phyloP scores from a whole-genome alignment of 2,888 invertebrate species.

The Clivina fossor region DNA sequence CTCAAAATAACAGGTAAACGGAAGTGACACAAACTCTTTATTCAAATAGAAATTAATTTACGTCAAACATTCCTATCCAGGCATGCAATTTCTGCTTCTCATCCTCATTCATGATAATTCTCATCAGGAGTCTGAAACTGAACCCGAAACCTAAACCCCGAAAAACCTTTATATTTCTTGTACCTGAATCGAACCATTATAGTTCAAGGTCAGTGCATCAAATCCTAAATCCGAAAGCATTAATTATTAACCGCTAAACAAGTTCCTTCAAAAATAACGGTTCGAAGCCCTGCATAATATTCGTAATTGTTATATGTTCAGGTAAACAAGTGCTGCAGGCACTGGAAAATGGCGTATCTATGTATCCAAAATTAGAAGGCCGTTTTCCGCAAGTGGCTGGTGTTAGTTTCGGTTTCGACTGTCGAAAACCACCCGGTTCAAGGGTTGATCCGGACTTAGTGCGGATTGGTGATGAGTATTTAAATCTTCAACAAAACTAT shows the following conservation, averaged over 20 bases:
- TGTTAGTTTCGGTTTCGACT: conserved; percentile 75
- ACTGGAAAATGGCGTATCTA: conserved; percentile 81
- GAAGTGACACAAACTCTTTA: not conserved
- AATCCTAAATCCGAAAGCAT: no score
- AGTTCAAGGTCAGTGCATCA: no score
- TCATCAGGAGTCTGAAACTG: no score
- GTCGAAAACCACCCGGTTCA: conserved; percentile 66
- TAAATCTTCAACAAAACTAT: conserved; percentile 71
- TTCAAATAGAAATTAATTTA: not conserved
- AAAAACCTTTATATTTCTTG: no score
- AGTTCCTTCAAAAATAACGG: no score
- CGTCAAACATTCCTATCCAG: no score
- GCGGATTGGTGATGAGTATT: conserved; percentile 81
- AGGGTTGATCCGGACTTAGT: conserved; percentile 73
- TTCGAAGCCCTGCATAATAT: not conserved
- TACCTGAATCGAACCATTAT: no score
- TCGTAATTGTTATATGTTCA: conserved; percentile 42
- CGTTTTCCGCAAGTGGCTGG: conserved; percentile 87
- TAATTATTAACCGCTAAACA: no score
- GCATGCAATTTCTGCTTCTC: not conserved
- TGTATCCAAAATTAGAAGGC: conserved; percentile 86
- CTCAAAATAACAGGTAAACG: conserved; percentile 67
- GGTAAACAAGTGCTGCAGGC: conserved; percentile 68
- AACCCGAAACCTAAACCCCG: no score
- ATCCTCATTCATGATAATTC: no score